Percentiles rank a stretch among this genome's conserved stretches.
These are phyloP conservation scores for Mormyrops boulengeri DNA, from an alignment of 2,797 vertebrate species.

Conservation along the genomic window DNA sequence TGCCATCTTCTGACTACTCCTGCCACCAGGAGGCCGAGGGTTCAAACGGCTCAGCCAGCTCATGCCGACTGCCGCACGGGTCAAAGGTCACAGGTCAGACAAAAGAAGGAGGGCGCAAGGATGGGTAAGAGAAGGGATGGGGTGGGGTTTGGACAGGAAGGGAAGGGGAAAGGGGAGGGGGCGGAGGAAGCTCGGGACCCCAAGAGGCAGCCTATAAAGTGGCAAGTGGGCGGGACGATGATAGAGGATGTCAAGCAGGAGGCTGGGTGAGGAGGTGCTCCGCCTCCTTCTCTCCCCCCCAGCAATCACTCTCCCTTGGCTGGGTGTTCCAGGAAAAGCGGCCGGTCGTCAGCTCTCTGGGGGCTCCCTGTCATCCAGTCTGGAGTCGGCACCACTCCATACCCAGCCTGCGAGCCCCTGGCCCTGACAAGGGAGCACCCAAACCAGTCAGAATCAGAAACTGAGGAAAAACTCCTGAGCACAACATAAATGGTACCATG, in stretches of 20 bases:
- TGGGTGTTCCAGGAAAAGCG: conserved; percentile 4
- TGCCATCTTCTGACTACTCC: conserved; percentile 59
- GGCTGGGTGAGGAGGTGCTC: not conserved
- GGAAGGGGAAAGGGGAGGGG: not conserved
- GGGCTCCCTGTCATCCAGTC: conserved; percentile 65
- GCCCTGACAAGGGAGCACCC: not conserved
- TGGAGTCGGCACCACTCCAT: conserved; percentile 68
- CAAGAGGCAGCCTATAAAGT: conserved; percentile 22
- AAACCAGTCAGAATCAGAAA: not conserved
- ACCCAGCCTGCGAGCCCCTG: conserved; percentile 38
- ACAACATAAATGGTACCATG: not conserved
- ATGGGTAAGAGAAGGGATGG: conserved; percentile 16
- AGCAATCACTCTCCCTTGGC: conserved; percentile 34
- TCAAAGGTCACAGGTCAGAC: conserved; percentile 20
- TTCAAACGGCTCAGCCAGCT: conserved; percentile 93
- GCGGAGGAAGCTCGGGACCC: conserved; percentile 23
- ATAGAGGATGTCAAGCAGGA: not conserved
- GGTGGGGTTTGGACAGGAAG: not conserved
- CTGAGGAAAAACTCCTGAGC: not conserved
- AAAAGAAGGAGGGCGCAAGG: not conserved
- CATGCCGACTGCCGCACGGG: conserved; percentile 64
- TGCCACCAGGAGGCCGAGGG: conserved; percentile 67
- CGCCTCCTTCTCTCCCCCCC: conserved; percentile 25
- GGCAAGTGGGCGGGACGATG: not conserved
- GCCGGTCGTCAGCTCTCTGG: conserved; percentile 42